Conservation (phyloP, 2,888 invertebrate genomes). For the Neocrepidodera transversa region DNA sequence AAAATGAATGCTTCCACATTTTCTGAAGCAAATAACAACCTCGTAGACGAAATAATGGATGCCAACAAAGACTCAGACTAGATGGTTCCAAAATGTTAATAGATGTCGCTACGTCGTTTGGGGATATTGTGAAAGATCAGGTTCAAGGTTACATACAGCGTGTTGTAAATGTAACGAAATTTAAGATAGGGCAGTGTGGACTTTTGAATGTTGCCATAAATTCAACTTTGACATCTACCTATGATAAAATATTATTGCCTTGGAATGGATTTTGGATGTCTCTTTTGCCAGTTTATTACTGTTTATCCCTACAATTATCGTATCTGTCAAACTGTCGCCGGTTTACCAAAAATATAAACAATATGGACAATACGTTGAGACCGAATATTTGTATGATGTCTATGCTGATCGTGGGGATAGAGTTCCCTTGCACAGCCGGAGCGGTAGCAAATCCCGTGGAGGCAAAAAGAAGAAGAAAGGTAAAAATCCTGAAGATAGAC, state of each 20-base stretch:
- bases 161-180: conserved; percentile 66
- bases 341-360: conserved; percentile 89
- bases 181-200: conserved; percentile 77
- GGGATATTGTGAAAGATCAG: conserved; percentile 68
- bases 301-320: conserved; percentile 81
- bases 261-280: conserved; percentile 95
- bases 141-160: conserved; percentile 73
- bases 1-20: conserved; percentile 77
- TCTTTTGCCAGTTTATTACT: conserved; percentile 82
- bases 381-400: conserved; percentile 94
- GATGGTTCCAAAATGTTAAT: conserved; percentile 72
- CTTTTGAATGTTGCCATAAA: conserved; percentile 83
- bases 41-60: conserved; percentile 71
- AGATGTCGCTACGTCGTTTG: conserved; percentile 72
- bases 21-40: conserved; percentile 70
- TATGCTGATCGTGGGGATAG: conserved; percentile 90
- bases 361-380: conserved; percentile 79
- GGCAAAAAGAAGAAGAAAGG: conserved; percentile 58
- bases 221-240: conserved; percentile 77
- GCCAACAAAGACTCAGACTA: conserved; percentile 73
- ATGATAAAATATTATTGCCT: conserved; percentile 83
- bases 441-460: conserved; percentile 37
- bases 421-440: conserved; percentile 81
- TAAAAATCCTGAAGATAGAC: conserved; percentile 56
- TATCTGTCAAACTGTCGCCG: conserved; percentile 80